Base-by-base conservation (phyloP, 2,888 invertebrate species). In the Bhutanitis thaidina region DNA sequence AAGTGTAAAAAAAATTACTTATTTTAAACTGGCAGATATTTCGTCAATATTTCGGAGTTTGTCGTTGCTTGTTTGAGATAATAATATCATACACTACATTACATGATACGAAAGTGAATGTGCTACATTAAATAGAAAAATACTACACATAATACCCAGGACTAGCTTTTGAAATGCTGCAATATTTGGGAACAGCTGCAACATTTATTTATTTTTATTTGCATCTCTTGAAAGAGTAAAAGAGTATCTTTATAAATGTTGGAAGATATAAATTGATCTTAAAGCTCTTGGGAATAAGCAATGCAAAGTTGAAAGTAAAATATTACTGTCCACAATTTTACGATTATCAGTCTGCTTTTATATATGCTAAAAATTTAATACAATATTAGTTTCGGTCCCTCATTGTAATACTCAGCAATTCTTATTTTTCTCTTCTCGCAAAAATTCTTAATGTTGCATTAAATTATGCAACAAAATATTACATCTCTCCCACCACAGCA, bases 81-180 rank as follows among this genome's bases (percentile, higher is more conserved):
- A 49, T 27, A n/a, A n/a, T n/a, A 58, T 64, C 60, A 54, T 61
- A 66, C 53, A 62, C 57, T 59, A 62, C 54, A 61, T 57, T 53
- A 45, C 5, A 30, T 44, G 16, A 52, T 56, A 54, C 53, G 53
- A 54, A 37, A 56, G 64, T 49, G 64, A 61, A 61, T 14, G 36
- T 62, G 67, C 59, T 63, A 60, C 46, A 50, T 58, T 59, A 66
- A 65, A 53, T 54, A 53, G 5, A 61, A 64, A 56, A 27, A 56
- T 57, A 63, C 61, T 63, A 62, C 55, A 67, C 64, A 66, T 62
- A 64, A 74, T 74, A 72, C 67, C 71, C 72, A 73, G 72, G 76
- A 84, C 82, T 86, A 85, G 83, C 79, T 78, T 78, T 67, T 63
- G 71, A 74, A 81, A 84, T 80, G 80, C 77, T 79, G 70, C 59